Evolutionary conservation across 2,888 invertebrate genomes (phyloP).

Genomic region (Trimorus sp.): DNA sequence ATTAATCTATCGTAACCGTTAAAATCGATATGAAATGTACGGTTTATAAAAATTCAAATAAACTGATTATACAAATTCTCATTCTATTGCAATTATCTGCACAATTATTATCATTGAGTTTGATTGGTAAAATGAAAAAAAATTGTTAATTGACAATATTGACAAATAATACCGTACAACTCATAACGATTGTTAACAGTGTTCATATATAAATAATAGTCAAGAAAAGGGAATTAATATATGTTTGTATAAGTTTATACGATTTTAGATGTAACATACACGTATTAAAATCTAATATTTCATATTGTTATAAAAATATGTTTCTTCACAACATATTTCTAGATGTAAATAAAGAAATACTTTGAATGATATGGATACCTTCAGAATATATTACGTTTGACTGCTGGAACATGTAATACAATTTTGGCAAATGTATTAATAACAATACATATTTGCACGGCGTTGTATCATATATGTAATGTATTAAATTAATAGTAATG

Average conservation of each 20-base stretch:
- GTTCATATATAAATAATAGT: conserved; percentile 69
- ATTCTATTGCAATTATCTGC: too few species aligned
- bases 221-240: conserved; percentile 55
- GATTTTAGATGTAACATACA: conserved; percentile 34
- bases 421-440: background rate
- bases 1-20: conserved; percentile 71
- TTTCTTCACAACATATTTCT: conserved; percentile 46
- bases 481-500: conserved; percentile 4
- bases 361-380: background rate
- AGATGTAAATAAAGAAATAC: conserved; percentile 37
- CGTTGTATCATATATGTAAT: conserved; percentile 10
- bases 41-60: too few species aligned
- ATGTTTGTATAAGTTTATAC: conserved; percentile 56
- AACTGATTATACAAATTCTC: too few species aligned
- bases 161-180: too few species aligned
- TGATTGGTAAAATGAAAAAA: too few species aligned
- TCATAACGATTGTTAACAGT: too few species aligned
- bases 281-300: conserved; percentile 45
- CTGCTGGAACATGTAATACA: background rate
- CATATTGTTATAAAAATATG: conserved; percentile 58
- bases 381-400: conserved; percentile 4
- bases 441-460: conserved; percentile 1
- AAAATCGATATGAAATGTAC: too few species aligned
- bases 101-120: too few species aligned
- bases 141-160: too few species aligned